Evolutionary conservation across 2,888 invertebrate species (phyloP), one percentile per base, ranked within the genome.

Genomic region (Spilosoma lubricipeda): DNA sequence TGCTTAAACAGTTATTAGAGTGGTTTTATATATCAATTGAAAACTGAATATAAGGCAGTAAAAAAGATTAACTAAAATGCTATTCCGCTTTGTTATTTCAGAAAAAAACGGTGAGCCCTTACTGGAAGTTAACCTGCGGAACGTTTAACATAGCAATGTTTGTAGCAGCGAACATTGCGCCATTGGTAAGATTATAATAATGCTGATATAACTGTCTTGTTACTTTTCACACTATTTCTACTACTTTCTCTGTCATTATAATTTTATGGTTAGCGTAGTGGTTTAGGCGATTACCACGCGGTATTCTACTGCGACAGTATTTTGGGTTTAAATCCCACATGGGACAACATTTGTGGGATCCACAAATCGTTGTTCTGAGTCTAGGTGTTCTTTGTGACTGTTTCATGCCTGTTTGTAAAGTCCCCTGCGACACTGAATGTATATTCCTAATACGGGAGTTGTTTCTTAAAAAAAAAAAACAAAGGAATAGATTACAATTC

Each of bases 91-190:
- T 11, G 42, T 72, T 76, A 33, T 85, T 85, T 42, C 91, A 95
- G 95, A 93, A 92, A 85, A 94, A 89, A 77, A 80, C 86, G n/a
- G 86, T 93, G 67, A 91, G 91, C 76, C 93, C 94, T 23, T 90
- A 90, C 74, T 94, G 93, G 93, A 93, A 93, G 84, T 76, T 94
- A 66, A 88, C 90, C 36, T 93, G 93, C 80, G 94, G 93, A 52
- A 87, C 90, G 59, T 92, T 95, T 82, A 94, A 94, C 86, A 90
- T 94, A 80, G 85, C 88, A 30, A 91, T 93, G 88, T 94, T 94
- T 78, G 88, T 92, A 30, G 89, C 91, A 2, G 91, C 92, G 20
- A 94, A 92, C 79, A 87, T 94, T 78, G 89, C 91, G 63, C 93
- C 93, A 70, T 84, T 95, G 92, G 95, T 95, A 86, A 87, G 92